These are phyloP conservation scores for Capitulum mitella DNA, from an alignment of 2,888 invertebrate species.

Conservation along the genomic window DNA sequence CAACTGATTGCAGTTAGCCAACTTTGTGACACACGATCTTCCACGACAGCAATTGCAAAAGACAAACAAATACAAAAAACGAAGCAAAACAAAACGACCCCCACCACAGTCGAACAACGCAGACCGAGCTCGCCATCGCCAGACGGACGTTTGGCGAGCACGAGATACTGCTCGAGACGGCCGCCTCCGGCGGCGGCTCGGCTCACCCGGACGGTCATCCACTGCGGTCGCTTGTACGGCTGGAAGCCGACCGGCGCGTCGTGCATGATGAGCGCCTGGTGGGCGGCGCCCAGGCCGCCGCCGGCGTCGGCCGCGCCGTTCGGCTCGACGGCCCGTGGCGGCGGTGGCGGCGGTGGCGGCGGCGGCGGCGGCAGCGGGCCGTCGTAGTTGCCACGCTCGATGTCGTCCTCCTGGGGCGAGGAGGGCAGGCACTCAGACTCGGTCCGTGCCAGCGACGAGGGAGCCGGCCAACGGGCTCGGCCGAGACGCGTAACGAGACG, in stretches of 20 bases:
- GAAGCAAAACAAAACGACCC: neutral
- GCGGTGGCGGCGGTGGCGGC: slow-evolving; percentile 25
- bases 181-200: no score
- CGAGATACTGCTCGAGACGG: no score
- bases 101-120: neutral
- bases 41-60: no score
- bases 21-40: no score
- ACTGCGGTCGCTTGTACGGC: slow-evolving; percentile 76
- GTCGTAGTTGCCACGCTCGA: slow-evolving; percentile 27
- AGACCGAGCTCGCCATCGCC: no score
- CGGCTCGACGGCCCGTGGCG: slow-evolving; percentile 32
- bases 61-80: no score
- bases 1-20: no score
- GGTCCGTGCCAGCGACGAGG: no score
- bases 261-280: slow-evolving; percentile 78
- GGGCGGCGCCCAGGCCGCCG: slow-evolving; percentile 64
- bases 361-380: slow-evolving; percentile 31
- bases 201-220: slow-evolving; percentile 59
- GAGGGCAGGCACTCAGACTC: no score
- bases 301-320: slow-evolving; percentile 37
- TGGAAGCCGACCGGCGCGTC: slow-evolving; percentile 71
- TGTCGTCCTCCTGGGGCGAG: slow-evolving; percentile 25
- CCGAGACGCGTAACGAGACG: no score
- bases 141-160: no score
- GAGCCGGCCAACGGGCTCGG: no score